A percentile compares a stretch with the other conserved stretches of the same genome.
These are phyloP conservation scores for Penaeus indicus DNA, from an alignment of 1,140 invertebrate genomes.

Conservation along the genomic window DNA sequence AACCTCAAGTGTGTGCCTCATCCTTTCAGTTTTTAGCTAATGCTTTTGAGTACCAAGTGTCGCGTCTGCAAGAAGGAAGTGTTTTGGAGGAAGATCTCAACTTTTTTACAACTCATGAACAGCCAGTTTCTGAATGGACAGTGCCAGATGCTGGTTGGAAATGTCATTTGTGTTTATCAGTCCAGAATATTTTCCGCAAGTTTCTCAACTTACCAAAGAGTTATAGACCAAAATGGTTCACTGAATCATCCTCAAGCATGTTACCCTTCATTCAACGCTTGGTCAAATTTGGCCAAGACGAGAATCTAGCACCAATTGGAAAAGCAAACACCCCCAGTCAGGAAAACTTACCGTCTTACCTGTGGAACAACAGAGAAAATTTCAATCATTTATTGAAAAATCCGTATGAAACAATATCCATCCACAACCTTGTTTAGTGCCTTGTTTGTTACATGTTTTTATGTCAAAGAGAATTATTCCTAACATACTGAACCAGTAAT, in stretches of 20 bases:
- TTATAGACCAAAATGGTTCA: constrained; percentile 37
- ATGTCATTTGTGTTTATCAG: constrained; percentile 49
- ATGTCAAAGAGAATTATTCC: neutral
- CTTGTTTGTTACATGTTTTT: constrained; percentile 17
- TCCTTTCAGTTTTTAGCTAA: constrained; percentile 56
- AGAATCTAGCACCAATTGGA: constrained; percentile 38
- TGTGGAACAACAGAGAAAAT: constrained; percentile 28
- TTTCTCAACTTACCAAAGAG: constrained; percentile 26
- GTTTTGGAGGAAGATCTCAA: constrained; percentile 35
- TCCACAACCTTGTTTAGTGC: constrained; percentile 60
- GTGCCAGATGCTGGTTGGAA: constrained; percentile 50
- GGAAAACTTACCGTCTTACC: constrained; percentile 35
- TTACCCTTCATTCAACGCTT: constrained; percentile 54
- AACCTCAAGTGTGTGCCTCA: constrained; percentile 40
- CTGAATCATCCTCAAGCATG: constrained; percentile 41
- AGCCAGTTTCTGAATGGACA: constrained; percentile 48
- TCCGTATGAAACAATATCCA: constrained; percentile 56
- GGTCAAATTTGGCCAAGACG: constrained; percentile 52
- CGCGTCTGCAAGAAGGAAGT: constrained; percentile 39
- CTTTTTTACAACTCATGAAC: constrained; percentile 42
- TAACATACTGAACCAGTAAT: neutral
- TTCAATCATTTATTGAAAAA: constrained; percentile 42
- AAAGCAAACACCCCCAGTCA: neutral
- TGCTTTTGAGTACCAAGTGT: constrained; percentile 54
- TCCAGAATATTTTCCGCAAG: constrained; percentile 45